Conservation (phyloP, 2,888 invertebrate genomes). For the Phymatocera aterrima region DNA sequence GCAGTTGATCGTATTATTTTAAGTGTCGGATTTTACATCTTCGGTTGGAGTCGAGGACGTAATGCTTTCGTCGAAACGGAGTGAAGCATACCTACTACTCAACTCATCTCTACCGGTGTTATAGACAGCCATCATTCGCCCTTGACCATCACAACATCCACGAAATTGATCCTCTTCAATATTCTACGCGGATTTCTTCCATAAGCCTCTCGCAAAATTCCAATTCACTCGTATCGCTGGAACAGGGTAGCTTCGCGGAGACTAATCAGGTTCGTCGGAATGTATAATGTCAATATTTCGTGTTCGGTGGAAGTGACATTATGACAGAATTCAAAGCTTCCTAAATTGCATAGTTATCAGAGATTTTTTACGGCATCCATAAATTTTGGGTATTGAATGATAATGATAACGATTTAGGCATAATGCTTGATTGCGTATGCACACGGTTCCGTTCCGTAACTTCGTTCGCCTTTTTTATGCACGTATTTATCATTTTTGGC, state of each 20-base stretch:
- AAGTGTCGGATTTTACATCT: background rate
- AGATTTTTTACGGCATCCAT: too few relatives aligned
- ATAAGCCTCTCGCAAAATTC: background rate
- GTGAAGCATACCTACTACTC: too few relatives aligned
- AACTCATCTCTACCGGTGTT: too few relatives aligned
- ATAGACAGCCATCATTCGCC: conserved; percentile 1
- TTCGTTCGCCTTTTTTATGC: too few relatives aligned
- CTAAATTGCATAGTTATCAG: too few relatives aligned
- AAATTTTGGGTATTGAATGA: too few relatives aligned
- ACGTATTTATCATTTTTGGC: too few relatives aligned
- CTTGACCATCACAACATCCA: conserved; percentile 28
- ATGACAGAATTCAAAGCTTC: background rate
- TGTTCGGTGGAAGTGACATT: background rate
- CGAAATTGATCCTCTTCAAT: conserved; percentile 18
- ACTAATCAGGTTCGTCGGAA: background rate
- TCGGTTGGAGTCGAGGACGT: background rate
- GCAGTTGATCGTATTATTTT: conserved; percentile 21
- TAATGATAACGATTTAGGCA: too few relatives aligned
- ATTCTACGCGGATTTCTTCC: conserved; percentile 25
- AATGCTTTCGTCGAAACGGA: background rate
- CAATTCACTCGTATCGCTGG: background rate
- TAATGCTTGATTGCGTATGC: too few relatives aligned
- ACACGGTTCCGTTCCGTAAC: too few relatives aligned
- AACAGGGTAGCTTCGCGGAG: background rate
- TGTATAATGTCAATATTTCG: background rate